Percentiles rank a stretch among this genome's conserved stretches.
Conservation (phyloP, 2,113 vertebrate genomes). For the Etheostoma cragini region DNA sequence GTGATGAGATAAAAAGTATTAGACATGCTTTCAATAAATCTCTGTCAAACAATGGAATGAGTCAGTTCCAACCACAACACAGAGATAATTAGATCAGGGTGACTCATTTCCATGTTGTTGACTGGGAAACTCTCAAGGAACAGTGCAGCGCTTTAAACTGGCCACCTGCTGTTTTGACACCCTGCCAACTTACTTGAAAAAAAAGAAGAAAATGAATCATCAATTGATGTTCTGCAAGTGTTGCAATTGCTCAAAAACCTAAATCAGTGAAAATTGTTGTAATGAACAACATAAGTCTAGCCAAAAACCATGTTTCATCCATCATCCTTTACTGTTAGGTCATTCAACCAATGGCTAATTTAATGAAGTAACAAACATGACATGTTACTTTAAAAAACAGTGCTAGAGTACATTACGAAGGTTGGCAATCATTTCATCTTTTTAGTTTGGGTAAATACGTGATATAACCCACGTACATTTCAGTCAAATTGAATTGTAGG, state of each 20-base stretch:
- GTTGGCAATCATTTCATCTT: too few species aligned
- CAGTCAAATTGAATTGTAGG: too few species aligned
- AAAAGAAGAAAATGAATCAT: not conserved
- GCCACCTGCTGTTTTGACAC: slow-evolving; percentile 15
- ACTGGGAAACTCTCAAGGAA: not conserved
- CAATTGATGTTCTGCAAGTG: not conserved
- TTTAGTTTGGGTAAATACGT: too few species aligned
- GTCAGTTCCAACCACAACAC: not conserved
- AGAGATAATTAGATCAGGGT: slow-evolving; percentile 12
- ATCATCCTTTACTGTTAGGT: too few species aligned
- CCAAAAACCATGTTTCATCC: too few species aligned
- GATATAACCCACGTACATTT: too few species aligned
- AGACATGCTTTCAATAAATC: not conserved
- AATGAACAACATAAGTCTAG: too few species aligned
- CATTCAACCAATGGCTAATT: too few species aligned
- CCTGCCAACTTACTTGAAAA: not conserved
- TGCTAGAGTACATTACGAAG: too few species aligned
- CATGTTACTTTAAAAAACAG: too few species aligned
- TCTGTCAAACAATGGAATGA: not conserved
- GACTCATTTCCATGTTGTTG: slow-evolving; percentile 15
- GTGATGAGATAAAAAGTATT: not conserved
- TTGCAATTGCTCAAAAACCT: not conserved
- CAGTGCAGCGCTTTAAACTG: slow-evolving; percentile 7
- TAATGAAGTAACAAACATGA: too few species aligned
- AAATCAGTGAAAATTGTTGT: not conserved